phyloP scores from a whole-genome alignment of 1,140 invertebrate species.

The Psilanteris sp. region DNA sequence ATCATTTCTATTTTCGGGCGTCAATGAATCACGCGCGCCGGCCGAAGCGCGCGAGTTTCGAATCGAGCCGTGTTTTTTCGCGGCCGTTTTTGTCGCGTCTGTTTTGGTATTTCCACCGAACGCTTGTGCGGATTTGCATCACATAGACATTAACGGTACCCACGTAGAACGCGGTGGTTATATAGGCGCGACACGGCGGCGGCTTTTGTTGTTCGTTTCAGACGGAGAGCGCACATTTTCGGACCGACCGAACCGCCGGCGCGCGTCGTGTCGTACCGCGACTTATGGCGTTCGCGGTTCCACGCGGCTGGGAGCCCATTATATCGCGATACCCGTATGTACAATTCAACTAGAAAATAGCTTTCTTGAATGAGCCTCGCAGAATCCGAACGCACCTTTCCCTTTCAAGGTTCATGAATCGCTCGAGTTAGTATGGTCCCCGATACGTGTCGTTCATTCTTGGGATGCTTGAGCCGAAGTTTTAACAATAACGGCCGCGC shows the following conservation, averaged over 20 bases:
- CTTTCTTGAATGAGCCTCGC: constrained; percentile 57
- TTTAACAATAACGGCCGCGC: constrained; percentile 19
- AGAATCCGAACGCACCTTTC: constrained; percentile 58
- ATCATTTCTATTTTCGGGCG: constrained; percentile 77
- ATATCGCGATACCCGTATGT: too few species aligned
- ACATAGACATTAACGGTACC: constrained; percentile 42
- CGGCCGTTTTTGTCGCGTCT: not conserved
- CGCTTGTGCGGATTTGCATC: constrained; percentile 44
- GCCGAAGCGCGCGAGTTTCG: constrained; percentile 53
- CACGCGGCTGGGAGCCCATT: constrained; percentile 22
- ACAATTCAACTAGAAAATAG: constrained; percentile 24
- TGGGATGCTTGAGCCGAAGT: constrained; percentile 31
- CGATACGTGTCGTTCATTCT: constrained; percentile 43
- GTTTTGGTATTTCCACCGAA: constrained; percentile 10
- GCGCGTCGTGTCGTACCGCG: too few species aligned
- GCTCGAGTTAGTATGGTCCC: constrained; percentile 25
- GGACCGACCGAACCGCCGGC: not conserved
- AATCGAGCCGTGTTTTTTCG: constrained; percentile 42
- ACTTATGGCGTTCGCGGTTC: too few species aligned
- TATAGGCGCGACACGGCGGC: constrained; percentile 12
- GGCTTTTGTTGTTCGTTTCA: constrained; percentile 14
- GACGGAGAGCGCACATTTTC: not conserved
- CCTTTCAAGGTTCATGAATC: constrained; percentile 61
- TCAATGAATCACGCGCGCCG: constrained; percentile 70
- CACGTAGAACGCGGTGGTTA: constrained; percentile 29